Evolutionary conservation across 2,113 vertebrate genomes (phyloP).

Genomic region (Mixornis gularis): DNA sequence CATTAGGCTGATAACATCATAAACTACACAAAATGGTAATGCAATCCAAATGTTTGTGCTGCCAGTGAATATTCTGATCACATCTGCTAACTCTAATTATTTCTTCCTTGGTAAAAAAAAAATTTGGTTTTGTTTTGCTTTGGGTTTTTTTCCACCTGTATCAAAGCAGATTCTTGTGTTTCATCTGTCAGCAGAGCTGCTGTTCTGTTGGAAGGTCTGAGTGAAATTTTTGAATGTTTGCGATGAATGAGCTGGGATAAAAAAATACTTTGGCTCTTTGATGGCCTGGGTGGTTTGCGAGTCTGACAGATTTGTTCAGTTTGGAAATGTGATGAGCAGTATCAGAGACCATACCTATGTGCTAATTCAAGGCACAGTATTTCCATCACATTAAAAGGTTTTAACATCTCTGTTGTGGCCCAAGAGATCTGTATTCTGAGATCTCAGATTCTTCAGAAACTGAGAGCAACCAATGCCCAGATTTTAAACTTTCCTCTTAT

Average conservation of each 20-base stretch:
- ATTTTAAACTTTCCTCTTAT: background rate
- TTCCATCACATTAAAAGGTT: background rate
- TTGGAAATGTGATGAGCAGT: background rate
- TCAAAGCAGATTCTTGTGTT: background rate
- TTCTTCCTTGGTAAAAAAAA: background rate
- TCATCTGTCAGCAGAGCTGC: background rate
- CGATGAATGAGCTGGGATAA: background rate
- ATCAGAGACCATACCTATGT: background rate
- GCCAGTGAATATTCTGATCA: background rate
- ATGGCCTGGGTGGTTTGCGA: background rate
- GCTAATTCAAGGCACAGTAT: background rate
- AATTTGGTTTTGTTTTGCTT: background rate
- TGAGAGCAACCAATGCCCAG: background rate
- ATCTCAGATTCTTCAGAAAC: background rate
- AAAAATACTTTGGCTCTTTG: background rate
- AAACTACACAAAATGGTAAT: background rate
- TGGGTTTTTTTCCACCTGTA: background rate
- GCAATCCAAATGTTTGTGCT: background rate
- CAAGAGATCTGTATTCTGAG: background rate
- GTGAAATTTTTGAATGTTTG: background rate
- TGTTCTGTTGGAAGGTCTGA: background rate
- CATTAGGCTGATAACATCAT: background rate
- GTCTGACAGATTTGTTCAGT: background rate
- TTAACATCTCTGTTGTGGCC: background rate
- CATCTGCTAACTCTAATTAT: background rate